Conservation (phyloP, 2,888 invertebrate species). For the Pterobdella sp. region DNA sequence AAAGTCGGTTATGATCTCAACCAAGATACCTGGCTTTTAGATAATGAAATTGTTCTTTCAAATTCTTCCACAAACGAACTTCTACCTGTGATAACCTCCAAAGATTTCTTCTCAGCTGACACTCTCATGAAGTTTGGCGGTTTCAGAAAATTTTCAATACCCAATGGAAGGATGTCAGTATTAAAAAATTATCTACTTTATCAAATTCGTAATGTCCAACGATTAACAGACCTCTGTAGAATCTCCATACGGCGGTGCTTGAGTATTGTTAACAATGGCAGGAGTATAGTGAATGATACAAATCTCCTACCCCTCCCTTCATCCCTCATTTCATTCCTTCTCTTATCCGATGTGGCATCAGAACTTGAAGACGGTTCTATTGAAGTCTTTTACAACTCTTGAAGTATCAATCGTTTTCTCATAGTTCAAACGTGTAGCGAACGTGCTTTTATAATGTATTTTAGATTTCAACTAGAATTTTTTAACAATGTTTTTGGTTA, state of each 20-base stretch:
- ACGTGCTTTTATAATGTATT: no score
- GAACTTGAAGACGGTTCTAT: background rate
- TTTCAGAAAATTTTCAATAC: background rate
- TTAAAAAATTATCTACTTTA: background rate
- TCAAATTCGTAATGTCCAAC: background rate
- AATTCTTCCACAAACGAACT: background rate
- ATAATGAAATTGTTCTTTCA: background rate
- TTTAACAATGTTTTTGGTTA: no score
- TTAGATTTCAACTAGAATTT: no score
- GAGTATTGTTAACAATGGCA: background rate
- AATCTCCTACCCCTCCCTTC: background rate
- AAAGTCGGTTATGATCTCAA: background rate
- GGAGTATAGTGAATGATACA: background rate
- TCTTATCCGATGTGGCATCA: background rate
- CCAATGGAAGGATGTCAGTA: background rate
- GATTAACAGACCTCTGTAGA: background rate
- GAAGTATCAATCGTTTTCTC: no score
- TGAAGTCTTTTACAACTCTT: no score
- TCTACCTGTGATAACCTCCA: background rate
- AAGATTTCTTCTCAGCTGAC: background rate
- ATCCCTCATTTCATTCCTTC: background rate
- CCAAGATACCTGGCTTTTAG: slow-evolving; percentile 1
- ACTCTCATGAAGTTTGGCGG: background rate
- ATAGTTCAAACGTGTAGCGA: no score
- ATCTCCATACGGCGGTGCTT: background rate